Evolutionary conservation across 1,140 invertebrate species (phyloP), one percentile per base, ranked within the genome.

Genomic region (Calliphora vicina): DNA sequence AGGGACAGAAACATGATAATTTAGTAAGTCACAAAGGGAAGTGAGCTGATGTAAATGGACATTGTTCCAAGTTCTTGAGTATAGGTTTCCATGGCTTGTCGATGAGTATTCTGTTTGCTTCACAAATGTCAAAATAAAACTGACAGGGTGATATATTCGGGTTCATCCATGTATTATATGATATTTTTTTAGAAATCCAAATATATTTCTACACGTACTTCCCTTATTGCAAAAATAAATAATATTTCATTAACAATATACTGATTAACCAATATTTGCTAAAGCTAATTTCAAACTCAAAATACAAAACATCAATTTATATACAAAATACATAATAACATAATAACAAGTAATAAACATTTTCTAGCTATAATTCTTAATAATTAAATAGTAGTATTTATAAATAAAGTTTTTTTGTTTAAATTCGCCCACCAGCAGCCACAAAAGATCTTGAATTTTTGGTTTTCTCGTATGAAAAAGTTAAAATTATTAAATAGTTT

Each of bases 401-500:
- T 80, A 35, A 80, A 84, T 42, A 80, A 80, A 42, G 17, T 42
- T 81, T 2, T 35, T 35, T 35, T 35, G 6, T 8, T 35, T 25
- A 82, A 61, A 78, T 83, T 80, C 80, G 84, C 80, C 83, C 82
- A 84, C 82, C 84, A 85, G 84, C 84, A 85, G 84, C 84, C 84
- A 83, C 82, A 85, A 83, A 84, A 57, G 61, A 57, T 76, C 23
- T 74, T 23, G 50, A 20, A 50, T 35, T 72, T n/a, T 35, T 35
- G 29, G 43, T 13, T 20, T 29, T 73, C n/a, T 82, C 29, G 50
- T 42, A 20, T 20, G 50, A 45, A 81, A 50, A 81, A 81, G 17
- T 45, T 26, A 42, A n/a, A 42, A 43, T 42, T 23, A 80, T 78
- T 76, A 57, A 29, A 20, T 50, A 45, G 43, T 57, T 35, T 78